A percentile compares a stretch with the other conserved stretches of the same genome.
phyloP scores from a whole-genome alignment of 2,888 invertebrate species.

The Papilio demoleus region DNA sequence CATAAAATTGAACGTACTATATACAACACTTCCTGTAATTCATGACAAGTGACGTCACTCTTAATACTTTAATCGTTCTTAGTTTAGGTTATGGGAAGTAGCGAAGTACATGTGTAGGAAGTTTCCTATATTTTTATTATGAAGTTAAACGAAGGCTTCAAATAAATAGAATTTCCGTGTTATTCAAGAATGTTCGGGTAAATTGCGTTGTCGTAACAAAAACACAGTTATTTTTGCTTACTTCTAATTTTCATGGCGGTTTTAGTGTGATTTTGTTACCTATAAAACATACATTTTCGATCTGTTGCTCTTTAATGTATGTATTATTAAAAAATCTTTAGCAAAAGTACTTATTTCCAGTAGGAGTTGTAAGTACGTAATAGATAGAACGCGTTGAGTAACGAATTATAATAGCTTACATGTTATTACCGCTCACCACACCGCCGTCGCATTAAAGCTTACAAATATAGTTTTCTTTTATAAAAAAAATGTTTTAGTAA shows the following conservation, averaged over 20 bases:
- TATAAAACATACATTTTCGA: not conserved
- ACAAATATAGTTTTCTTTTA: not conserved
- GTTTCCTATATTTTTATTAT: conserved; percentile 10
- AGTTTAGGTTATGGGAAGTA: conserved; percentile 5
- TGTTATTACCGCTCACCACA: conserved; percentile 18
- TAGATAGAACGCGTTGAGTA: conserved; percentile 11
- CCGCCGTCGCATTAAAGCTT: not conserved
- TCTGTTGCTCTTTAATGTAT: not conserved
- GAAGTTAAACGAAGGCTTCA: not conserved
- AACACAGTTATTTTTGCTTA: too few relatives aligned
- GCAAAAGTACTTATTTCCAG: conserved; percentile 4
- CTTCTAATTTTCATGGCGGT: too few relatives aligned
- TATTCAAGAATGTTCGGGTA: too few relatives aligned
- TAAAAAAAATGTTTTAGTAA: not conserved
- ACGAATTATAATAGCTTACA: conserved; percentile 14
- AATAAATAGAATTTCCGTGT: not conserved
- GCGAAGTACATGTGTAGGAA: not conserved
- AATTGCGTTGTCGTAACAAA: too few relatives aligned
- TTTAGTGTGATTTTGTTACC: not conserved
- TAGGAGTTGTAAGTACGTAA: not conserved
- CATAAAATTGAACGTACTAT: conserved; percentile 22
- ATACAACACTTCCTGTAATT: conserved; percentile 28
- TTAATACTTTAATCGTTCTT: not conserved
- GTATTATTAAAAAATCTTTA: not conserved
- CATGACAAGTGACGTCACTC: conserved; percentile 11